Evolutionary conservation across 2,113 vertebrate genomes (phyloP).

Genomic region (Rhabdomys dilectus): DNA sequence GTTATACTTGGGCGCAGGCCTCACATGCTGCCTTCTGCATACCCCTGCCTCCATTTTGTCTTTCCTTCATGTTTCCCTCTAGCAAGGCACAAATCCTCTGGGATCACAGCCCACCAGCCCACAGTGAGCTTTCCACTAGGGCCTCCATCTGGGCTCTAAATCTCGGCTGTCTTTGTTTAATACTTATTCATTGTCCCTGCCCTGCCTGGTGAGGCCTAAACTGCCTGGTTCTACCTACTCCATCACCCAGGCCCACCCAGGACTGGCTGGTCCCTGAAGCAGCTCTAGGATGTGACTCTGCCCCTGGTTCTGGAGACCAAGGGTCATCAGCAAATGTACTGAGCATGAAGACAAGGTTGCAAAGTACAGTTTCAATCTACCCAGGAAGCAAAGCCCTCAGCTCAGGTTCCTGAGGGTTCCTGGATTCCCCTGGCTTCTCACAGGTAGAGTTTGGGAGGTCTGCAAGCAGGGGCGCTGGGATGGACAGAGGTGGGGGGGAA

Average conservation of each 20-base stretch:
- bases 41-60: not conserved
- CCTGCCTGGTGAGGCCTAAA: rapidly evolving
- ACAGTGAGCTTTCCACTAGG: not conserved
- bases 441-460: not conserved
- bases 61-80: rapidly evolving
- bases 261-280: no score
- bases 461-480: not conserved
- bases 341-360: not conserved
- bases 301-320: not conserved
- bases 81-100: not conserved
- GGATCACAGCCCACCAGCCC: not conserved
- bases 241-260: rapidly evolving
- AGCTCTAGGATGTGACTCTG: not conserved
- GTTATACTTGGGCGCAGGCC: not conserved
- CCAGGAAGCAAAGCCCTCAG: not conserved
- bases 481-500: not conserved
- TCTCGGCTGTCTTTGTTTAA: not conserved
- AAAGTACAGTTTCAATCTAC: not conserved
- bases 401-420: not conserved
- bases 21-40: not conserved
- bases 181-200: rapidly evolving
- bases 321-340: not conserved
- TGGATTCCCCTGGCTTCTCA: not conserved
- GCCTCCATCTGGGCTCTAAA: no score
- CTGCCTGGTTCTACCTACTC: not conserved